Evolutionary conservation across 2,113 vertebrate species (phyloP).

Genomic region (Pristiophorus japonicus): DNA sequence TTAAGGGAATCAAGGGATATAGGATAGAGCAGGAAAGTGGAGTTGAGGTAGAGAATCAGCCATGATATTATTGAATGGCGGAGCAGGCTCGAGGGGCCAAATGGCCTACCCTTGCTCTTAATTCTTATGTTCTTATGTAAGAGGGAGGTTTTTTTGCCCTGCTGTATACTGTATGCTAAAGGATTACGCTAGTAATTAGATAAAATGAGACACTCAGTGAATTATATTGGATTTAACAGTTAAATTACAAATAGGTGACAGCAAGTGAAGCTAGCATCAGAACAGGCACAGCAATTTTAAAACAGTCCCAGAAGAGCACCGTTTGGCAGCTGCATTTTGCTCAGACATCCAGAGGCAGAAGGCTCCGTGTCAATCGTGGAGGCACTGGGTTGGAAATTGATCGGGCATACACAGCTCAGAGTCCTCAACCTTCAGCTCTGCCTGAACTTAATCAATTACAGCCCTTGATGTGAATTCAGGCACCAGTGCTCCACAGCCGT

Average conservation of each 20-base stretch:
- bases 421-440: constrained; percentile 38
- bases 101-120: too few species aligned
- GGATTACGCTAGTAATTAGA: neutral
- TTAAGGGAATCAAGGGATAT: too few species aligned
- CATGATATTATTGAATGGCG: too few species aligned
- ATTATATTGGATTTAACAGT: neutral
- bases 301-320: neutral
- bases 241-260: neutral
- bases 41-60: too few species aligned
- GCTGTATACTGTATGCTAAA: too few species aligned
- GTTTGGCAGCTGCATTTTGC: constrained; percentile 37
- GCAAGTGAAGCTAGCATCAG: neutral
- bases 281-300: neutral
- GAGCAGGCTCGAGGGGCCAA: too few species aligned
- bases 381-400: constrained; percentile 44
- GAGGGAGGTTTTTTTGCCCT: neutral
- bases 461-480: neutral
- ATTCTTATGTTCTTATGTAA: too few species aligned
- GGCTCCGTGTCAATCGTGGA: constrained; percentile 37
- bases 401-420: neutral
- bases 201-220: neutral
- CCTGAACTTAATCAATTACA: constrained; percentile 41
- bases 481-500: constrained; percentile 28
- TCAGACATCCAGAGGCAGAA: constrained; percentile 38
- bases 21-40: too few species aligned